Evolutionary conservation across 1,140 invertebrate species (phyloP), one percentile per base, ranked within the genome.

Genomic region (Phymastichus coffea): DNA sequence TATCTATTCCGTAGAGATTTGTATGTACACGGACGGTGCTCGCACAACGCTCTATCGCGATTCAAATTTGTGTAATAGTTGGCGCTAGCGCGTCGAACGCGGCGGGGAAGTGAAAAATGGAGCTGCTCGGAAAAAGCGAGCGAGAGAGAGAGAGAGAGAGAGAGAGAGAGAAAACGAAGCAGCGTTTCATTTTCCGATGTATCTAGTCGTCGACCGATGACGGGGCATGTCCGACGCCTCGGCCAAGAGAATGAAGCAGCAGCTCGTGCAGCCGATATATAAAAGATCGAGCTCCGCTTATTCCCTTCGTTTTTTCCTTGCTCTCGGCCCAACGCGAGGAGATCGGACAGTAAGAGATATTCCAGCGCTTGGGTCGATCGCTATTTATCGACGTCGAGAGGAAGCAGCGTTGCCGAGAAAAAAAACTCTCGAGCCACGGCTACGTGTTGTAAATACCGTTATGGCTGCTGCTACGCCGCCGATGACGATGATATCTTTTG

Each of bases 391-490:
- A 26, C n/a, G 35, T 40, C 15, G 51, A 30, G 25, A 6, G n/a
- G 4, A 2, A 25, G 6, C 3, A 26, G 43, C 12, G 22, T 20
- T 14, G 40, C 3, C 1, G 15, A 25, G 41, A 14, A 14, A 43
- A 10, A 9, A 14, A 19, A 9, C n/a, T n/a, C n/a, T 25, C 9
- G 20, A 43, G 40, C 25, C n/a, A 19, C 10, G 35, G 3, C 23
- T 30, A 54, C 51, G 38, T 30, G 25, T 43, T 26, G 38, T 30
- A 43, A 54, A 43, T 54, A 22, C 51, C 51, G 43, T 46, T 25
- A 17, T 15, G 41, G 3, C 4, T 4, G 22, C 8, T 12, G 38
- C 1, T 1, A 10, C 8, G n/a, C n/a, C n/a, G n/a, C n/a, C n/a
- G n/a, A n/a, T n/a, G n/a, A n/a, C 10, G 41, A 25, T 35, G 30